phyloP scores from a whole-genome alignment of 2,888 invertebrate species.

The Nymphalis c-album region DNA sequence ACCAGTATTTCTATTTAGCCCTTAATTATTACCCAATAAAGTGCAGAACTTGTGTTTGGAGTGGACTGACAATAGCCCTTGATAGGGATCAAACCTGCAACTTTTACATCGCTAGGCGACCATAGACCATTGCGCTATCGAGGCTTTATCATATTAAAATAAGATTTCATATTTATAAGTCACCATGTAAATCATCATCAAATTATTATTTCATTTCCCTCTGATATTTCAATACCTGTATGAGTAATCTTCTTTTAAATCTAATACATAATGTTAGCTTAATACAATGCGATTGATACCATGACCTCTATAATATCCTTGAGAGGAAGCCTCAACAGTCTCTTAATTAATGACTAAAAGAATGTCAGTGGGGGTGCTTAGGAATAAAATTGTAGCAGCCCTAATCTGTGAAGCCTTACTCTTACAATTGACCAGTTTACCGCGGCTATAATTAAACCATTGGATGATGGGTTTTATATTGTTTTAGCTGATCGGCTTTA shows the following conservation, averaged over 20 bases:
- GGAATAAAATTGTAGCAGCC: constrained; percentile 28
- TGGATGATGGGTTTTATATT: neutral
- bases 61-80: too few species aligned
- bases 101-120: too few species aligned
- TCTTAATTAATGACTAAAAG: constrained; percentile 19
- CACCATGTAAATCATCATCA: too few species aligned
- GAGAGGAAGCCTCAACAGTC: constrained; percentile 21
- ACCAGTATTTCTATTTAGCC: too few species aligned
- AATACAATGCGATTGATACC: neutral
- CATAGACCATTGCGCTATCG: too few species aligned
- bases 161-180: too few species aligned
- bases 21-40: too few species aligned
- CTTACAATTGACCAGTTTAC: constrained; percentile 8
- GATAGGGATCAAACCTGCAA: too few species aligned
- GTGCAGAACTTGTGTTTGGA: too few species aligned
- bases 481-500: constrained; percentile 11
- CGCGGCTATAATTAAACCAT: constrained; percentile 16
- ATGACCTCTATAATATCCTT: constrained; percentile 1
- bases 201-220: too few species aligned
- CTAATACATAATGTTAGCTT: neutral
- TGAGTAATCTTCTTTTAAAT: neutral
- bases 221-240: too few species aligned
- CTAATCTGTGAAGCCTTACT: constrained; percentile 34
- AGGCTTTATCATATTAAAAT: too few species aligned
- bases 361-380: constrained; percentile 20